Base-by-base conservation (phyloP, 1,140 invertebrate species). In the Neodiprion lecontei region DNA sequence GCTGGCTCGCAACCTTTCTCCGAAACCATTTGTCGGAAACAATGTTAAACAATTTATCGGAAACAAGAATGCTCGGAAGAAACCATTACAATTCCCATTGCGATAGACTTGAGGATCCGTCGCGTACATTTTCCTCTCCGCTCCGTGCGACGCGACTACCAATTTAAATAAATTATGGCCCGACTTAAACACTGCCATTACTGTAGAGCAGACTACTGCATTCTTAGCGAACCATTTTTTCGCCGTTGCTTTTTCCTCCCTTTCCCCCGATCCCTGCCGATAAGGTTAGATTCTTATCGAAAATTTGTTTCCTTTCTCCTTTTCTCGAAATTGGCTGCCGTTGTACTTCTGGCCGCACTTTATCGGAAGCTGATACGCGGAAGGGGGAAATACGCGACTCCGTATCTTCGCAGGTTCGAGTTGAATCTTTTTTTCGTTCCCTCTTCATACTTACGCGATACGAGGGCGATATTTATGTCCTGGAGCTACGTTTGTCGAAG, bases 161-260 rank as follows among this genome's bases (percentile, higher is more conserved):
- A 17, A 61, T 61, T 61, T 61, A 61, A 61, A 61, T 61, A 61
- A 61, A 61, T 61, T 61, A 61, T 61, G n/a, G 53, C 53, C 53
- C 8, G 53, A 61, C 53, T 61, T 61, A 61, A 61, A 17, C 53
- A 61, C 53, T 61, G 53, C 53, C n/a, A 61, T 61, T 61, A 61
- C 53, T 40, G 28, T 5, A 61, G 53, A 61, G 53, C 11, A 61
- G 53, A 53, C 53, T 61, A 61, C 53, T 61, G 53, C 53, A 61
- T 61, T 61, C 53, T 17, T 61, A 61, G 53, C 53, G 5, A 61
- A 61, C 53, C 7, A 12, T 61, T 17, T 61, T 61, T 61, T 5
- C 3, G n/a, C 11, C 11, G 1, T 61, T 61, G n/a, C 11, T 61
- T 61, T 61, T 61, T 14, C 9, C 9, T 9, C n/a, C n/a, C 11